A percentile compares a stretch with the other conserved stretches of the same genome.
These are phyloP conservation scores for Holothuria glaberrima DNA, from an alignment of 35 echinoderm and acorn worm genomes.

Conservation along the genomic window DNA sequence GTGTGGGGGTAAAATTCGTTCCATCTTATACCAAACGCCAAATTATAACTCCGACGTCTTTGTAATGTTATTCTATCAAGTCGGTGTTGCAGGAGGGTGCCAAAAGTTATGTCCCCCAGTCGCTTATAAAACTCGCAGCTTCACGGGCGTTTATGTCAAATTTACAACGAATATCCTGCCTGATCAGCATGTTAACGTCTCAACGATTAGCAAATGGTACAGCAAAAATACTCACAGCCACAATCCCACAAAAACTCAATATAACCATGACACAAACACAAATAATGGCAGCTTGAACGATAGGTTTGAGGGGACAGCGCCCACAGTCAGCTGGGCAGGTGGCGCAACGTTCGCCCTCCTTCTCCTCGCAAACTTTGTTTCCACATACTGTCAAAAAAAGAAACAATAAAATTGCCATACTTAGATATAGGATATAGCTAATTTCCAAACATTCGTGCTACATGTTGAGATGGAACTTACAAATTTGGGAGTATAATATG, in stretches of 20 bases:
- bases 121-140: too few species aligned
- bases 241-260: slow-evolving; percentile 67
- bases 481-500: too few species aligned
- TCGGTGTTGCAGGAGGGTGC: too few species aligned
- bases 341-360: slow-evolving; percentile 68
- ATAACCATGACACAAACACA: slow-evolving; percentile 62
- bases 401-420: neutral
- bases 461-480: neutral
- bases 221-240: slow-evolving; percentile 35
- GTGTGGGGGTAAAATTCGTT: too few species aligned
- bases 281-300: slow-evolving; percentile 71
- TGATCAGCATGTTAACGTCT: too few species aligned
- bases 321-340: slow-evolving; percentile 88
- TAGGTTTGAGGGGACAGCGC: slow-evolving; percentile 68
- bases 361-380: slow-evolving; percentile 66
- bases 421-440: neutral
- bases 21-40: too few species aligned
- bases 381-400: slow-evolving; percentile 76
- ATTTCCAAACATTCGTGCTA: neutral
- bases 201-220: too few species aligned
- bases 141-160: too few species aligned
- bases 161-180: too few species aligned
- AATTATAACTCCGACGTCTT: too few species aligned
- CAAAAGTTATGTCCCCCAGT: too few species aligned
- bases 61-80: too few species aligned